Conservation (phyloP, 2,888 invertebrate genomes). For the Exephanes ischioxanthus region DNA sequence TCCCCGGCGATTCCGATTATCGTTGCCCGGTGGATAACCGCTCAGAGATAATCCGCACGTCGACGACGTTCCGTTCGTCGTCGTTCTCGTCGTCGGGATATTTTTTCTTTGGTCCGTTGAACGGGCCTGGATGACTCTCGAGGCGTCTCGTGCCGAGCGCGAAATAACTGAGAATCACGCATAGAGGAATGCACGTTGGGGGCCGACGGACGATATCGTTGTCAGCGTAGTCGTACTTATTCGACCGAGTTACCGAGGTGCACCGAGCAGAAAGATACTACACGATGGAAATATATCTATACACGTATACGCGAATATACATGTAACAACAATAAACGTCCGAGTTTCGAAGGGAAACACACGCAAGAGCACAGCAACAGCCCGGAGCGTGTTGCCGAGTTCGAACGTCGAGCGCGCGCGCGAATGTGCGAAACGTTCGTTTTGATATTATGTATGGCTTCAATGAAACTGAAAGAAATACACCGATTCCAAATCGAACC, state of each 20-base stretch:
- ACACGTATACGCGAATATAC: conserved; percentile 13
- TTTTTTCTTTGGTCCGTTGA: conserved; percentile 13
- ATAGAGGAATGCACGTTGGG: conserved; percentile 25
- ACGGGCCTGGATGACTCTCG: conserved; percentile 14
- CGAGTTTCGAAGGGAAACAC: neutral
- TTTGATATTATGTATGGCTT: neutral
- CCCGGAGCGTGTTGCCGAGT: conserved; percentile 39
- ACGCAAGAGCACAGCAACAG: conserved; percentile 7
- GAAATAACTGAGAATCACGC: conserved; percentile 44
- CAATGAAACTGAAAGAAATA: conserved; percentile 26
- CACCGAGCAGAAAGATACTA: conserved; percentile 17
- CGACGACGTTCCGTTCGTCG: conserved; percentile 27
- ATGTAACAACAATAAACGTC: conserved; percentile 7
- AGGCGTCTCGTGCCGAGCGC: conserved; percentile 43
- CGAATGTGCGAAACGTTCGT: conserved; percentile 40
- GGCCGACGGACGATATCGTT: conserved; percentile 4
- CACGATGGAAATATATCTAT: conserved; percentile 24
- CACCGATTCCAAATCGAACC: conserved; percentile 72
- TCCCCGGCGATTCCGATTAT: conserved; percentile 28
- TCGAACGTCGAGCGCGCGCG: conserved; percentile 43
- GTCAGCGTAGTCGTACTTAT: conserved; percentile 24
- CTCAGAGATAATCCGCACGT: conserved; percentile 29
- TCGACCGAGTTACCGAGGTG: conserved; percentile 58
- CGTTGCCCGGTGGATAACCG: conserved; percentile 13
- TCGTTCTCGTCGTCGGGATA: conserved; percentile 14